Evolutionary conservation across 2,797 vertebrate genomes (phyloP).

Genomic region (Fundulus diaphanus): DNA sequence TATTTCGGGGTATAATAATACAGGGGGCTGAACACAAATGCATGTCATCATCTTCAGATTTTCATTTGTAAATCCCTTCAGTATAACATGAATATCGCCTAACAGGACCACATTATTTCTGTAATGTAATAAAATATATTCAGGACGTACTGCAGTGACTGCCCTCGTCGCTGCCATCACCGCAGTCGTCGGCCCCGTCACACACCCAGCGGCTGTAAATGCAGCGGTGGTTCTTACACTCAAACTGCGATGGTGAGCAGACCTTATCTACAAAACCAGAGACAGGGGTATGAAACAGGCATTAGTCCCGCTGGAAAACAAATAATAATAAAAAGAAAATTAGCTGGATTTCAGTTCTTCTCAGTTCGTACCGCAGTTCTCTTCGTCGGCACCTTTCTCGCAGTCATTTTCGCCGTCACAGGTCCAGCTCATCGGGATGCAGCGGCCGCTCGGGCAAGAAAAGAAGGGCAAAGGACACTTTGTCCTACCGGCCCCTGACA

Average conservation of each 20-base stretch:
- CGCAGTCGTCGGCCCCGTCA: constrained; percentile 94
- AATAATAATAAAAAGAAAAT: too few species aligned
- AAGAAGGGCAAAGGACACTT: constrained; percentile 87
- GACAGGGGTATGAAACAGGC: constrained; percentile 17
- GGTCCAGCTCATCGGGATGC: constrained; percentile 97
- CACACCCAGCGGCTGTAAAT: constrained; percentile 95
- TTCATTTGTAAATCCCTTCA: background rate
- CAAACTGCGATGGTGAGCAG: constrained; percentile 91
- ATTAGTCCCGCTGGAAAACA: constrained; percentile 14
- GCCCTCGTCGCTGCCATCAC: constrained; percentile 90
- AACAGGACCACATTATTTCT: background rate
- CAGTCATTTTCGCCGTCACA: constrained; percentile 98
- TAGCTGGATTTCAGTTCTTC: background rate
- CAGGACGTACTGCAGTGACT: constrained; percentile 88
- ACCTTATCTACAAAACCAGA: constrained; percentile 84
- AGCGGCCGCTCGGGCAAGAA: constrained; percentile 92
- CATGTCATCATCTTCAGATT: background rate
- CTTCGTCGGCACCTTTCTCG: constrained; percentile 94
- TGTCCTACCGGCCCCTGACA: constrained; percentile 85
- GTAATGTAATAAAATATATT: too few species aligned
- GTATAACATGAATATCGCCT: background rate
- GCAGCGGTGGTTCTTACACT: constrained; percentile 91
- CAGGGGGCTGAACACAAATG: background rate
- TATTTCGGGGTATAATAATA: background rate
- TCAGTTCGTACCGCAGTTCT: constrained; percentile 85